These are phyloP conservation scores for Drosophila buzzatii DNA, from an alignment of 2,888 invertebrate species.

Conservation along the genomic window DNA sequence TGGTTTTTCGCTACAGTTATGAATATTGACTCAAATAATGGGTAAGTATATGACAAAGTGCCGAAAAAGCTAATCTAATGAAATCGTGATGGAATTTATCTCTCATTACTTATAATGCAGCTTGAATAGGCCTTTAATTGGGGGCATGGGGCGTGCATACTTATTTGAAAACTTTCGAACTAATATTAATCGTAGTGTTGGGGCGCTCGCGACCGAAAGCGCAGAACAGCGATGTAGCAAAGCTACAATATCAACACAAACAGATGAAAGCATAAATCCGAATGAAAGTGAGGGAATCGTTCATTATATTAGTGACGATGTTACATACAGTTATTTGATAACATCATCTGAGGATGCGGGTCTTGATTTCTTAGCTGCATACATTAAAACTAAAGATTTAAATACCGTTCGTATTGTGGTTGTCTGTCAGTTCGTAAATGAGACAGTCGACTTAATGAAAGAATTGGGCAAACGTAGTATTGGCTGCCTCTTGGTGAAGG, in stretches of 20 bases:
- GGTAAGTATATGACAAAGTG: background rate
- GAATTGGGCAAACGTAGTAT: slow-evolving; percentile 39
- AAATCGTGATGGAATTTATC: background rate
- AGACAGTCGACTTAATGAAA: slow-evolving; percentile 17
- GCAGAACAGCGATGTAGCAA: too few species aligned
- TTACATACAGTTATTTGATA: slow-evolving; percentile 29
- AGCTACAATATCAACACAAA: background rate
- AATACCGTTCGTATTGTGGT: slow-evolving; percentile 27
- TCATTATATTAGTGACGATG: slow-evolving; percentile 5
- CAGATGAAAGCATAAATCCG: background rate
- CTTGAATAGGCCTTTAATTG: too few species aligned
- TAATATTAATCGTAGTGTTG: background rate
- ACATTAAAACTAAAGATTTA: slow-evolving; percentile 30
- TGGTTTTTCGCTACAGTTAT: background rate
- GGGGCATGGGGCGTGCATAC: background rate
- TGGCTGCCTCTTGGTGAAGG: slow-evolving; percentile 25
- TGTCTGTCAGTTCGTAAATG: slow-evolving; percentile 22
- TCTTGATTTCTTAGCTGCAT: slow-evolving; percentile 10
- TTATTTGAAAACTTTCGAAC: background rate
- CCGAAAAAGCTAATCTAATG: background rate
- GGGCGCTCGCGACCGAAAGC: too few species aligned
- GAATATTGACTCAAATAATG: background rate
- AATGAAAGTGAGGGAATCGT: background rate
- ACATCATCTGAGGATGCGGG: background rate
- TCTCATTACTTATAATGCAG: background rate